Percentiles rank a stretch among this genome's conserved stretches.
Conservation (phyloP, 2,113 vertebrate species). For the Cathartes aura region DNA sequence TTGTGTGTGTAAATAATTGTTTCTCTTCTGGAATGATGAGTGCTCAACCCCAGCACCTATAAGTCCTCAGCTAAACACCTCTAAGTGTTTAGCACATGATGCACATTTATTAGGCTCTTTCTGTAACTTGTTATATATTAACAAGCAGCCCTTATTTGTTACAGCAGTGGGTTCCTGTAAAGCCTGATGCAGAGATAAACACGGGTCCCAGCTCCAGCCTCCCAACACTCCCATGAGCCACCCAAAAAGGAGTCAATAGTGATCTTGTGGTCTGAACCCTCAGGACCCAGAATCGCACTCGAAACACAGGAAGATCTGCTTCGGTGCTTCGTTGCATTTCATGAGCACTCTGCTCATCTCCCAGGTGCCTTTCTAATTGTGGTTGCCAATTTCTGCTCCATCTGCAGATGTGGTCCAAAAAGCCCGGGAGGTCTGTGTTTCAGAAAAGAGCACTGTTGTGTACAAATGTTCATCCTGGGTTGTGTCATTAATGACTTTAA, state of each 20-base stretch:
- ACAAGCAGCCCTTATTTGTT: background rate
- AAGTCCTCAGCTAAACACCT: background rate
- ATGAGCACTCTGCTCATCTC: background rate
- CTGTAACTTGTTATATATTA: background rate
- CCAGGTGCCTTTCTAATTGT: background rate
- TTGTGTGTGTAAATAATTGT: background rate
- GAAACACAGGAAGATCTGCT: background rate
- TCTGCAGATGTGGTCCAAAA: background rate
- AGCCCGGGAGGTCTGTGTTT: background rate
- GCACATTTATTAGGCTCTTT: background rate
- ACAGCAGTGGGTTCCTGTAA: background rate
- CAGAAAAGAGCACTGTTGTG: background rate
- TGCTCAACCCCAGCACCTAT: accelerated
- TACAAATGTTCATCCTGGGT: background rate
- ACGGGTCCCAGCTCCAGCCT: background rate
- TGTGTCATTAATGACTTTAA: background rate
- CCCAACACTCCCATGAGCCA: background rate
- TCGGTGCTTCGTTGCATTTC: background rate
- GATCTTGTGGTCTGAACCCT: background rate
- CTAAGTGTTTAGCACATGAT: accelerated
- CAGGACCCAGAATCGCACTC: background rate
- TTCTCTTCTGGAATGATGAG: background rate
- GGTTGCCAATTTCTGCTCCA: background rate
- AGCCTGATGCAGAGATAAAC: background rate
- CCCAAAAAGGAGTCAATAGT: background rate